Conservation (phyloP, 2,888 invertebrate genomes). For the Ommatoiulus sabulosus region DNA sequence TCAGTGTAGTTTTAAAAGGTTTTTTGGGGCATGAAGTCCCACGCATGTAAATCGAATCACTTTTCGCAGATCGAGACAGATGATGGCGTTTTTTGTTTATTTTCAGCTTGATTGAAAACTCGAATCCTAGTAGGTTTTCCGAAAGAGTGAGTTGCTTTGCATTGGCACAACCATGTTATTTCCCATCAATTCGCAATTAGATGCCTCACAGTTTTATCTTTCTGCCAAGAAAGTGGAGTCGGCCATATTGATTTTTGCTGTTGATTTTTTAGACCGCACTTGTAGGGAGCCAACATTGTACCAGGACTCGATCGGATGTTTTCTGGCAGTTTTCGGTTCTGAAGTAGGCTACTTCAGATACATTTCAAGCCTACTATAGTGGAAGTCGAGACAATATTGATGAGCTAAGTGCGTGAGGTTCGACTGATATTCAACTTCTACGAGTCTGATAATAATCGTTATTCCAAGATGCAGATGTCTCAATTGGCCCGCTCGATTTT, state of each 20-base stretch:
- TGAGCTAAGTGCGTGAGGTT: too few species aligned
- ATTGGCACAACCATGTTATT: neutral
- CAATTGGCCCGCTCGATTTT: too few species aligned
- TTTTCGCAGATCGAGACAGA: neutral
- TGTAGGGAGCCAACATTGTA: neutral
- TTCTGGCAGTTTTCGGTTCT: too few species aligned
- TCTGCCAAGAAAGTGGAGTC: neutral
- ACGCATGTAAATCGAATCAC: neutral
- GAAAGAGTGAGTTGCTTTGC: neutral
- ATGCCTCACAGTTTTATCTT: neutral
- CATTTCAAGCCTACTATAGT: too few species aligned
- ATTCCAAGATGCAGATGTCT: too few species aligned
- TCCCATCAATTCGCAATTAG: neutral
- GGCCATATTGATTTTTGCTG: conserved; percentile 15
- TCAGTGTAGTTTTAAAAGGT: neutral
- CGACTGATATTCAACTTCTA: too few species aligned
- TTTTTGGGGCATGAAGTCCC: neutral
- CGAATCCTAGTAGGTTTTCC: neutral
- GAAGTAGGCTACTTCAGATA: too few species aligned
- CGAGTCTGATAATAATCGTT: too few species aligned
- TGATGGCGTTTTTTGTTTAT: neutral
- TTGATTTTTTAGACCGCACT: neutral
- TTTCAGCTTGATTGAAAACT: neutral
- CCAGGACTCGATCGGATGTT: too few species aligned
- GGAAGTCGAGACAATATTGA: too few species aligned